Percentiles rank a stretch among this genome's conserved stretches.
Evolutionary conservation across 2,888 invertebrate species (phyloP).

Genomic region (Eupithecia vulgata): DNA sequence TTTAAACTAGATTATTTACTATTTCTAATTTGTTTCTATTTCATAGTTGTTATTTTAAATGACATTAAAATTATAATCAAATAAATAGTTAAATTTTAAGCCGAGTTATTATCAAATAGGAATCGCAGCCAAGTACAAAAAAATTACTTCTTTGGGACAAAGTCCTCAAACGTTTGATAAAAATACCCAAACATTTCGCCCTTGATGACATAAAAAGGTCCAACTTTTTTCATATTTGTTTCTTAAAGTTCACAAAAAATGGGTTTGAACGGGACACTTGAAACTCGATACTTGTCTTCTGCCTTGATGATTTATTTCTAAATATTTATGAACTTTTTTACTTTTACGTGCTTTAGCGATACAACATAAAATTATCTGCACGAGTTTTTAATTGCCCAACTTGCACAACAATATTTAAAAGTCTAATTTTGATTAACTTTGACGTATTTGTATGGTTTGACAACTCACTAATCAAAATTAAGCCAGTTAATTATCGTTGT

Average conservation of each 20-base stretch:
- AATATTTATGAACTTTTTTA: constrained; percentile 17
- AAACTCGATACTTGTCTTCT: constrained; percentile 53
- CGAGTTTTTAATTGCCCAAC: no score
- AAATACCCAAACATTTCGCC: constrained; percentile 42
- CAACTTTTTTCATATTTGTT: constrained; percentile 72
- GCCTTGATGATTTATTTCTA: constrained; percentile 46
- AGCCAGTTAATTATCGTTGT: no score
- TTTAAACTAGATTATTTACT: no score
- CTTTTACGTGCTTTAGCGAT: constrained; percentile 24
- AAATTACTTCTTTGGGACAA: neutral
- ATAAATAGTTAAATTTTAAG: no score
- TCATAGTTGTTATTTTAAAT: no score
- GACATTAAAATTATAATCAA: no score
- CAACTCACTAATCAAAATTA: no score
- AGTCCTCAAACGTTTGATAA: constrained; percentile 28
- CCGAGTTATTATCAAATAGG: no score
- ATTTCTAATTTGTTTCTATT: no score
- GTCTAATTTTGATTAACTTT: no score
- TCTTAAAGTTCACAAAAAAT: constrained; percentile 53
- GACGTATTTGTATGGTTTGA: no score
- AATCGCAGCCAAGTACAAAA: neutral
- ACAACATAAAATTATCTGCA: neutral
- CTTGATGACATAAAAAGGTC: constrained; percentile 50
- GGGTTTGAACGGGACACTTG: constrained; percentile 58
- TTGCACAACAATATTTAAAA: no score